Evolutionary conservation across 2,113 vertebrate genomes (phyloP).

Genomic region (Psittacula cyanocephala): DNA sequence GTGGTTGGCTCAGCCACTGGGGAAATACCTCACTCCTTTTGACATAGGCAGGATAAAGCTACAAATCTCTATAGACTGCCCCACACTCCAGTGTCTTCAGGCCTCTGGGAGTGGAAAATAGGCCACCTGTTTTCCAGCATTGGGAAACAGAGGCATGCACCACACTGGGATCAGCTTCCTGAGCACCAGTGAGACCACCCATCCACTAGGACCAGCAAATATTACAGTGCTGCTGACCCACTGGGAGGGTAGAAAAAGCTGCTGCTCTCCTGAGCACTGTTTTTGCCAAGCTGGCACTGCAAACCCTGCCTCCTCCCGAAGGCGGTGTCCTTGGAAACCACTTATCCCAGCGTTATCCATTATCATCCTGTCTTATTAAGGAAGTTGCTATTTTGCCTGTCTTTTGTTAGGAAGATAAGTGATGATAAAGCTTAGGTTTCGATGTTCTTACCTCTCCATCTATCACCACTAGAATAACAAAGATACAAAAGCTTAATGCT

Average conservation of each 20-base stretch:
- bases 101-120: background rate
- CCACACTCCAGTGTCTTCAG: background rate
- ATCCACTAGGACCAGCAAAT: accelerated
- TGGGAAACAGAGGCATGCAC: background rate
- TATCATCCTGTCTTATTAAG: background rate
- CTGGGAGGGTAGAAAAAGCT: background rate
- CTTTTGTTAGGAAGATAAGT: background rate
- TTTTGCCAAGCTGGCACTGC: background rate
- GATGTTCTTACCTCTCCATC: background rate
- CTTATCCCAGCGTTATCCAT: background rate
- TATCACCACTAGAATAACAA: background rate
- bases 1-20: background rate
- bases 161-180: background rate
- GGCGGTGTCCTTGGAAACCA: background rate
- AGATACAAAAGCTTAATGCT: background rate
- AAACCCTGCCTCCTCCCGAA: background rate
- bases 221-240: background rate
- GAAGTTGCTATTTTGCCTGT: background rate
- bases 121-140: background rate
- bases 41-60: background rate
- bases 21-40: background rate
- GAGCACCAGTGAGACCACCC: background rate
- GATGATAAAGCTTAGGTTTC: background rate
- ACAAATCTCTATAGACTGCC: background rate
- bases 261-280: background rate